Evolutionary conservation across 35 echinoderm and acorn worm species (phyloP).

Genomic region (Strongylocentrotus purpuratus): DNA sequence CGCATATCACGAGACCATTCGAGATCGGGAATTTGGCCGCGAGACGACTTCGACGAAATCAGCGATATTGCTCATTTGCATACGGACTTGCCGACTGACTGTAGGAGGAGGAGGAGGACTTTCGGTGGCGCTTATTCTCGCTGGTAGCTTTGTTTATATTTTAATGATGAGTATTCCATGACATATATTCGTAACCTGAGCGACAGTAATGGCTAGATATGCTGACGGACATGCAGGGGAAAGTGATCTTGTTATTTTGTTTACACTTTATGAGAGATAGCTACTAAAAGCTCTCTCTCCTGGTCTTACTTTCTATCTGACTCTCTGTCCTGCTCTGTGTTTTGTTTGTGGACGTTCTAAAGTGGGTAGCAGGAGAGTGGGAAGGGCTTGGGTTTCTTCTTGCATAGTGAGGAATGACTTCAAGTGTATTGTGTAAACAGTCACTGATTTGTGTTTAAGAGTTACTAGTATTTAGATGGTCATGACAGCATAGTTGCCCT

Average conservation of each 20-base stretch:
- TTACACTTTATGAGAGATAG: background rate
- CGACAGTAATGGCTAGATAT: background rate
- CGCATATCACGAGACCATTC: too few species aligned
- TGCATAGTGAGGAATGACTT: background rate
- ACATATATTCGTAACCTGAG: too few species aligned
- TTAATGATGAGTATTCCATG: too few species aligned
- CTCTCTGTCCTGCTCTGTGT: background rate
- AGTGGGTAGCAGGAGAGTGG: background rate
- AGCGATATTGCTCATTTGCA: too few species aligned
- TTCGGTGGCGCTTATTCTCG: too few species aligned
- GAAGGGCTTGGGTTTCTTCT: background rate
- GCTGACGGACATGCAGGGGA: background rate
- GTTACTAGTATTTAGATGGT: too few species aligned
- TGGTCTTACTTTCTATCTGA: background rate
- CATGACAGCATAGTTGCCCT: too few species aligned
- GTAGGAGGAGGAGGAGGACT: too few species aligned
- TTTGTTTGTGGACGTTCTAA: background rate
- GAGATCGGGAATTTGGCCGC: too few species aligned
- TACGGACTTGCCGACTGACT: too few species aligned
- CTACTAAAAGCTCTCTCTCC: background rate
- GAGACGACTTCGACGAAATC: too few species aligned
- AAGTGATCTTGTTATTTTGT: background rate
- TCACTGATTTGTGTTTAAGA: background rate
- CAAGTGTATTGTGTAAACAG: background rate
- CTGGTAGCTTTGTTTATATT: too few species aligned